Evolutionary conservation across 1,140 invertebrate genomes (phyloP), one percentile per base, ranked within the genome.

Genomic region (Lineus longissimus): DNA sequence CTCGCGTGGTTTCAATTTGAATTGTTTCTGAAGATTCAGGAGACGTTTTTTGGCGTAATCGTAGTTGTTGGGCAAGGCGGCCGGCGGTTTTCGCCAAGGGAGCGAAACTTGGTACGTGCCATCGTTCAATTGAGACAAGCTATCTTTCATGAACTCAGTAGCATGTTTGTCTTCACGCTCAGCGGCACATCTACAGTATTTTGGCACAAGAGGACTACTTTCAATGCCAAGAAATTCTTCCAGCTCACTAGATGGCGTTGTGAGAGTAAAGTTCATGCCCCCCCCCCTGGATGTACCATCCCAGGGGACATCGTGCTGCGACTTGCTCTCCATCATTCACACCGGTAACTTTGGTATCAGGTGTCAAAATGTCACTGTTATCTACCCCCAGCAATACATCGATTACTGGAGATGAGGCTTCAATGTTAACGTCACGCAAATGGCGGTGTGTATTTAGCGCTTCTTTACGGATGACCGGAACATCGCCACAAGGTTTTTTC

Each of bases 341-440:
- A 51, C 47, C n/a, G n/a, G 6, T 23, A 9, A 51, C n/a, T 19
- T 27, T 19, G 4, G 9, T n/a, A 23, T 51, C 47, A 7, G 55
- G 23, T 29, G 55, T 57, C 17, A 57, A 2, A n/a, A 57, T 33
- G 30, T 57, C 55, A 29, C 17, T 22, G 19, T 57, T 57, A 33
- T 57, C 55, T 11, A 57, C 55, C 17, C 55, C 55, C 2, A 57
- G 55, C n/a, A 57, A 27, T 27, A 57, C 55, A 31, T 57, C 55
- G 27, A 57, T 57, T 6, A 31, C 6, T 27, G 23, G 17, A 25
- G 17, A n/a, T 30, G 55, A 7, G 6, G 55, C 55, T 25, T 57
- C 55, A 33, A 57, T 57, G 23, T 27, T 7, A 33, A 57, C 30
- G n/a, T 57, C 55, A 22, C 30, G 23, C 11, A 57, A 25, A 57